phyloP scores from a whole-genome alignment of 2,797 vertebrate species.

The Crocodylus rhombifer region DNA sequence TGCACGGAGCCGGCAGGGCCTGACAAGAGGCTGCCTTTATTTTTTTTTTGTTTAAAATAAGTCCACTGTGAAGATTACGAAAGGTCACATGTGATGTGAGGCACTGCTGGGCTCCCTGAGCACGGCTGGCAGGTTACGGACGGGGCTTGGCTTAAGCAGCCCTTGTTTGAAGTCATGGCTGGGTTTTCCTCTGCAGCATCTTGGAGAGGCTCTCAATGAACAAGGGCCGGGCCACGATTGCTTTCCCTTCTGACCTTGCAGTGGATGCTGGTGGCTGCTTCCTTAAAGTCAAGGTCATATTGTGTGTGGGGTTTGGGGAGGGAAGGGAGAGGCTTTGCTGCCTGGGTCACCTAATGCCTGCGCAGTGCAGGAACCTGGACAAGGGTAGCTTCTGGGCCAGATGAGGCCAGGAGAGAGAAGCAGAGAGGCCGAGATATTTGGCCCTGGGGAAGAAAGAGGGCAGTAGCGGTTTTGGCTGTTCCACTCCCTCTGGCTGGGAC shows the following conservation, averaged over 20 bases:
- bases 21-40: slow-evolving; percentile 46
- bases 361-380: neutral
- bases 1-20: neutral
- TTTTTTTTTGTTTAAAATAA: neutral
- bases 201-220: neutral
- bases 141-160: fast-evolving
- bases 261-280: neutral
- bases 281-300: neutral
- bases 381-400: neutral
- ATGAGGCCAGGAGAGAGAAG: neutral
- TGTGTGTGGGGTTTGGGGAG: too few relatives aligned
- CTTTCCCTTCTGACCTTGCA: neutral
- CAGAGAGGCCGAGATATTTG: neutral
- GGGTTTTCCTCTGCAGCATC: neutral
- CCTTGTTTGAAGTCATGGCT: fast-evolving
- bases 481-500: neutral
- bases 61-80: neutral
- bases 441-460: neutral
- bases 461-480: neutral
- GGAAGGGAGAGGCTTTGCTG: neutral
- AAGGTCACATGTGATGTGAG: fast-evolving
- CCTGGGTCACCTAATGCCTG: neutral
- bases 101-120: fast-evolving
- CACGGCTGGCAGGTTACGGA: fast-evolving
- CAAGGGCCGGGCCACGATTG: neutral